Evolutionary conservation across 2,888 invertebrate genomes (phyloP).

Genomic region (Thereva nobilitata): DNA sequence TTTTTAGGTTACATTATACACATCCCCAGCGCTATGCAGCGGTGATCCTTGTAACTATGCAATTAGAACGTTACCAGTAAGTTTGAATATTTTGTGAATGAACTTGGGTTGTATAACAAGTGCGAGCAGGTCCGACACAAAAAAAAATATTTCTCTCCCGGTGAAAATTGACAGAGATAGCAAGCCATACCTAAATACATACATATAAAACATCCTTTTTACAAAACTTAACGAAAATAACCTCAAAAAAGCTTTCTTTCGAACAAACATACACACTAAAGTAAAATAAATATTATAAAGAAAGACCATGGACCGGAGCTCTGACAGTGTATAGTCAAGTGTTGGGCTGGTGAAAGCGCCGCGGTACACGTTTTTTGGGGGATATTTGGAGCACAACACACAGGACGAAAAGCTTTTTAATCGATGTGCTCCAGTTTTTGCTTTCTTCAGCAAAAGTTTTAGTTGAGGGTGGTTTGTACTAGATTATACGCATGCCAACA

Average conservation of each 20-base stretch:
- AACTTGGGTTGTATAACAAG: slow-evolving; percentile 8
- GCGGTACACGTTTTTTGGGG: too few relatives aligned
- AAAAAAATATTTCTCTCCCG: slow-evolving; percentile 3
- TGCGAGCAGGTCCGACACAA: slow-evolving; percentile 13
- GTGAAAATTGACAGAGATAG: slow-evolving; percentile 4
- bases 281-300: too few relatives aligned
- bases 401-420: not conserved
- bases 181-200: too few relatives aligned
- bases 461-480: slow-evolving; percentile 17
- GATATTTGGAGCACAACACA: slow-evolving; percentile 22
- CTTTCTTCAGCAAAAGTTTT: slow-evolving; percentile 25
- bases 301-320: too few relatives aligned
- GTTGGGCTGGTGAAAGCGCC: too few relatives aligned
- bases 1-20: slow-evolving; percentile 7
- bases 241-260: slow-evolving; percentile 1
- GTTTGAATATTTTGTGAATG: slow-evolving; percentile 21
- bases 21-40: slow-evolving; percentile 1
- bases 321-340: too few relatives aligned
- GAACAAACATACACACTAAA: too few relatives aligned
- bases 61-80: slow-evolving; percentile 5
- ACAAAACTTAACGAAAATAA: not conserved
- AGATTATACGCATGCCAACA: slow-evolving; percentile 25
- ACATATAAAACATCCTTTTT: too few relatives aligned
- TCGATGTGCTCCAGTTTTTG: slow-evolving; percentile 34
- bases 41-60: slow-evolving; percentile 10